These are phyloP conservation scores for Siniperca undulata DNA, from an alignment of 2,797 vertebrate genomes.

Conservation along the genomic window DNA sequence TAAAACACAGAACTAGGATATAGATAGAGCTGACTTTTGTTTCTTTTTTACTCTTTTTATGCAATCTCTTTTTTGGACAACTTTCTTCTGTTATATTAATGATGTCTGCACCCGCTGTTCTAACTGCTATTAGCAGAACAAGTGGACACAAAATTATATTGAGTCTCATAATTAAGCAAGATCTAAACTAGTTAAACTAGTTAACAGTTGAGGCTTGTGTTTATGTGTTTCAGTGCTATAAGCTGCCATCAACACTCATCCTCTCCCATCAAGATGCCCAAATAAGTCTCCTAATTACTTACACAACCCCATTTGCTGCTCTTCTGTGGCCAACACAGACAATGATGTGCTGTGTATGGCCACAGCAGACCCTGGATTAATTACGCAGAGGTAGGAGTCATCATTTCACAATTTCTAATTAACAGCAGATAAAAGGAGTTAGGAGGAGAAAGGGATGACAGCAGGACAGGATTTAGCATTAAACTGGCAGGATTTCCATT, in stretches of 20 bases:
- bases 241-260: constrained; percentile 19
- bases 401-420: constrained; percentile 77
- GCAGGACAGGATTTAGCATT: constrained; percentile 42
- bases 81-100: background rate
- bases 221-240: constrained; percentile 7
- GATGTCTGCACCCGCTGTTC: background rate
- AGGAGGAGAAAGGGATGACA: constrained; percentile 50
- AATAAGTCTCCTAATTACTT: constrained; percentile 60
- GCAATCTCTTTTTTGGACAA: constrained; percentile 1
- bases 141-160: background rate
- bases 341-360: constrained; percentile 42
- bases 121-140: background rate
- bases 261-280: constrained; percentile 29
- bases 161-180: background rate
- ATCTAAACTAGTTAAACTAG: background rate
- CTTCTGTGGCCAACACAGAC: constrained; percentile 44
- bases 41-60: constrained; percentile 16
- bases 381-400: constrained; percentile 71
- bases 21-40: constrained; percentile 13
- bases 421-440: constrained; percentile 67
- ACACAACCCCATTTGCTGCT: constrained; percentile 55
- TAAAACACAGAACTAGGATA: constrained; percentile 17
- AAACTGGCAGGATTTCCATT: constrained; percentile 68
- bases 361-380: constrained; percentile 67
- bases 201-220: constrained; percentile 12